Evolutionary conservation across 2,888 invertebrate species (phyloP), one percentile per base, ranked within the genome.

Genomic region (Patella caerulea): DNA sequence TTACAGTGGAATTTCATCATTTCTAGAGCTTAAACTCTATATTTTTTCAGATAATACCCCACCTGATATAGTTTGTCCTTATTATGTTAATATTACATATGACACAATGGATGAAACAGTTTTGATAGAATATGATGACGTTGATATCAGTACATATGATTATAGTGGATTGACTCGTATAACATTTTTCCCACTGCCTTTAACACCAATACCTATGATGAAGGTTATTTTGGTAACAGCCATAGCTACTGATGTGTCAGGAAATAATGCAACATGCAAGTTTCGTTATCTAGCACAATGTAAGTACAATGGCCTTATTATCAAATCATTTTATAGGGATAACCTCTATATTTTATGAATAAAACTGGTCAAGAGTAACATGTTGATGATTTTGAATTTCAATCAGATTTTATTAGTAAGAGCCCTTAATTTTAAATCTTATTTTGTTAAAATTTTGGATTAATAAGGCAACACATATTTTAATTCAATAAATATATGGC

Each of bases 1-100:
- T 34, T 34, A 34, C 5, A 34, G 5, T 34, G 34, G 34, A 34
- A 34, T 34, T 34, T 34, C 34, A 34, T 34, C 34, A 34, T 34
- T 34, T 34, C 34, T 5, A 34, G 4, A 34, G 34, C 34, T 34
- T 34, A 4, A 4, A 34, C 45, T 45, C 9, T 24, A 73, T 72
- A 65, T 78, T 56, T 24, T 79, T 79, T 34, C 81, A 87, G 87
- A 87, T 79, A 59, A 65, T 11, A 81, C 83, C 3, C 86, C 85
- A 24, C 87, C 87, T 14, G 65, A n/a, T 0, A 73, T 88, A 11
- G 76, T 53, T 14, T 88, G 88, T 75, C 86, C 86, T 0, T 74
- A 83, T 11, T 19, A 73, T 9, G 76, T 85, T 45, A 52, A 72
- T 34, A 65, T 79, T 12, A 77, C 76, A n/a, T 80, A 78, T 53